A percentile compares a stretch with the other conserved stretches of the same genome.
phyloP scores from a whole-genome alignment of 2,797 vertebrate genomes.

The Scleropages formosus region DNA sequence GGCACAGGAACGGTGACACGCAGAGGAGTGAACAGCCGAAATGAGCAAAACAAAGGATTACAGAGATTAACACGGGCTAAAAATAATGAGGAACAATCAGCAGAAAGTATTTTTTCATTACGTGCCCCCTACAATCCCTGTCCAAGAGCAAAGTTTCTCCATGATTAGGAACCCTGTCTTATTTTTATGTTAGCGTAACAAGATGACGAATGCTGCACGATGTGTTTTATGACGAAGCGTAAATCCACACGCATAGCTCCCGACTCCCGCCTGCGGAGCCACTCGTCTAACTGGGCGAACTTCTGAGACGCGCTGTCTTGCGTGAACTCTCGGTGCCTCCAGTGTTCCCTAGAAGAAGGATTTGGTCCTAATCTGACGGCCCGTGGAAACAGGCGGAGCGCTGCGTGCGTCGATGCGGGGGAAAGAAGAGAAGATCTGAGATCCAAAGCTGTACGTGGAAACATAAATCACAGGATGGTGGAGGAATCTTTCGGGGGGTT shows the following conservation, averaged over 20 bases:
- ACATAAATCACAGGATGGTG: slow-evolving; percentile 56
- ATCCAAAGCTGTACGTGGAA: slow-evolving; percentile 33
- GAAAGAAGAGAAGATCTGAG: not conserved
- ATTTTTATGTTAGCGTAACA: not conserved
- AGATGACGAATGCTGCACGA: not conserved
- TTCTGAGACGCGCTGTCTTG: not conserved
- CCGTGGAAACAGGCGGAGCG: not conserved
- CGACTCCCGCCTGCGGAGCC: not conserved
- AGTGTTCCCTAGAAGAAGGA: slow-evolving; percentile 46
- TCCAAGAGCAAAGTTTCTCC: not conserved
- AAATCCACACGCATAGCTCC: not conserved
- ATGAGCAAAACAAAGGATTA: slow-evolving; percentile 33
- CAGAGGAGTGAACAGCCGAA: slow-evolving; percentile 18
- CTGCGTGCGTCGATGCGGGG: not conserved
- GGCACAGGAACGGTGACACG: slow-evolving; percentile 9
- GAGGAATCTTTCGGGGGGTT: slow-evolving; percentile 46
- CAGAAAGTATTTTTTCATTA: slow-evolving; percentile 7
- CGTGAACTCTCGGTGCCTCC: slow-evolving; percentile 18
- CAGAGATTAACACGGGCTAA: slow-evolving; percentile 25
- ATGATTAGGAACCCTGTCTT: not conserved
- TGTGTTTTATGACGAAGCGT: not conserved
- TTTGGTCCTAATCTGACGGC: slow-evolving; percentile 43
- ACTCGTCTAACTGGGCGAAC: not conserved
- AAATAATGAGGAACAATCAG: slow-evolving; percentile 29
- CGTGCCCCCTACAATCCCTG: not conserved